Percentiles rank a stretch among this genome's conserved stretches.
These are phyloP conservation scores for Cephus cinctus DNA, from an alignment of 1,140 invertebrate species.

Conservation along the genomic window DNA sequence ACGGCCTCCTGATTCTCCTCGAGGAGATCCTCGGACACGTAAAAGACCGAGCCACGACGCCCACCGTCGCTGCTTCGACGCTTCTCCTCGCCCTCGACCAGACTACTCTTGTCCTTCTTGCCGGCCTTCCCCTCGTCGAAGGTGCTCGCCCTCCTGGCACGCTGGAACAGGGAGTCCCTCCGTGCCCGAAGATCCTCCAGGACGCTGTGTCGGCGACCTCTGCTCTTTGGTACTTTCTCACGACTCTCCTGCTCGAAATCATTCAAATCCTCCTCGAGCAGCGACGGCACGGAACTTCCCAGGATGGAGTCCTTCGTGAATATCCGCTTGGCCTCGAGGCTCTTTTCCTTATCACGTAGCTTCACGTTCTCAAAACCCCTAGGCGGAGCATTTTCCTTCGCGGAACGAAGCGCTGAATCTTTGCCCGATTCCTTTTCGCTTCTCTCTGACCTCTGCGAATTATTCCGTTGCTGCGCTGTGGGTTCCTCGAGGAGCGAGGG, in stretches of 20 bases:
- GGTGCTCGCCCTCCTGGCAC: constrained; percentile 41
- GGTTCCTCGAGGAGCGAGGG: too few species aligned
- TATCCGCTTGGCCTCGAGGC: neutral
- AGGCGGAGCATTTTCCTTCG: too few species aligned
- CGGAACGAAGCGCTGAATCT: too few species aligned
- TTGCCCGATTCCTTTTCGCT: too few species aligned
- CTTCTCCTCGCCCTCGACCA: constrained; percentile 22
- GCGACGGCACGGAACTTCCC: constrained; percentile 2
- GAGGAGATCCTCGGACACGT: constrained; percentile 41
- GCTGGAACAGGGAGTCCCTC: constrained; percentile 45
- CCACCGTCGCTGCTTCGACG: constrained; percentile 28
- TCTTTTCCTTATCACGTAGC: too few species aligned
- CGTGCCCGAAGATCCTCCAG: constrained; percentile 47
- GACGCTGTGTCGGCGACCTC: constrained; percentile 42
- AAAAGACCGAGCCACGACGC: constrained; percentile 35
- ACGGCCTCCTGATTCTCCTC: constrained; percentile 46
- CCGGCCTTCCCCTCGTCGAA: constrained; percentile 27
- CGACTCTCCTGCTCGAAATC: constrained; percentile 12
- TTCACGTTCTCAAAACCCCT: too few species aligned
- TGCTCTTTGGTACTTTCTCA: constrained; percentile 20
- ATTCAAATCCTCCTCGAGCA: constrained; percentile 11
- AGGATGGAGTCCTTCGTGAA: neutral
- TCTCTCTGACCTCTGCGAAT: too few species aligned
- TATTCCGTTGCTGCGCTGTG: too few species aligned
- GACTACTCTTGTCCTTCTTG: constrained; percentile 3